phyloP scores from a whole-genome alignment of 2,113 vertebrate species.

The Cynoglossus semilaevis region DNA sequence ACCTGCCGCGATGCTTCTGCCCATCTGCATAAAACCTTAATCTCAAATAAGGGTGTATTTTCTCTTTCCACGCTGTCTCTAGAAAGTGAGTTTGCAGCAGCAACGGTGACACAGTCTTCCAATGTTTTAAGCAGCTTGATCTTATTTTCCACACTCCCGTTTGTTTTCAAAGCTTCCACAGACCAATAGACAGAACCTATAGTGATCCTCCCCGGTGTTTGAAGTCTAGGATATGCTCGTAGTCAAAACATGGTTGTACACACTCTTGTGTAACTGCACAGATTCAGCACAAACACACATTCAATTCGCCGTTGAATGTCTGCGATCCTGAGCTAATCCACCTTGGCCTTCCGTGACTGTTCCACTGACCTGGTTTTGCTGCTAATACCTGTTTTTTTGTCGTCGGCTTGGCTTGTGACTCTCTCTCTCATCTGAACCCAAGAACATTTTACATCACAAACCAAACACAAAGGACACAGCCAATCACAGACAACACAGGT shows the following conservation, averaged over 20 bases:
- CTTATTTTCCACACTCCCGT: slow-evolving; percentile 67
- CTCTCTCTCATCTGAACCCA: too few relatives aligned
- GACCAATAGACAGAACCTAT: slow-evolving; percentile 45
- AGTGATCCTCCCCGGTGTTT: slow-evolving; percentile 32
- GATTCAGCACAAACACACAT: neutral
- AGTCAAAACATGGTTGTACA: slow-evolving; percentile 10
- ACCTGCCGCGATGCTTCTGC: slow-evolving; percentile 22
- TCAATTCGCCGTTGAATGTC: neutral
- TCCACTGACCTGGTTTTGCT: slow-evolving; percentile 50
- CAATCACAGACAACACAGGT: slow-evolving; percentile 14
- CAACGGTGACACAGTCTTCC: slow-evolving; percentile 47
- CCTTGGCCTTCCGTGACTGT: slow-evolving; percentile 35
- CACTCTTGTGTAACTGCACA: slow-evolving; percentile 27
- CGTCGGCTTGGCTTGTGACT: neutral
- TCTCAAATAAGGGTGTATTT: slow-evolving; percentile 17
- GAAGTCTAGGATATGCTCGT: neutral
- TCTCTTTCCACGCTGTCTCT: slow-evolving; percentile 37
- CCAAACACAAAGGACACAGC: neutral
- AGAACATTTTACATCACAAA: too few relatives aligned
- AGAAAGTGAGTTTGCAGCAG: slow-evolving; percentile 53
- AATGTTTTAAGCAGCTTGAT: slow-evolving; percentile 70
- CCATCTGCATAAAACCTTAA: slow-evolving; percentile 31
- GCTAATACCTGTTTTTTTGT: slow-evolving; percentile 7
- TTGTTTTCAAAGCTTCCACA: slow-evolving; percentile 60
- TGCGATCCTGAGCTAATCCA: slow-evolving; percentile 28